phyloP scores from a whole-genome alignment of 2,888 invertebrate genomes.

The Leptopterna dolabrata region DNA sequence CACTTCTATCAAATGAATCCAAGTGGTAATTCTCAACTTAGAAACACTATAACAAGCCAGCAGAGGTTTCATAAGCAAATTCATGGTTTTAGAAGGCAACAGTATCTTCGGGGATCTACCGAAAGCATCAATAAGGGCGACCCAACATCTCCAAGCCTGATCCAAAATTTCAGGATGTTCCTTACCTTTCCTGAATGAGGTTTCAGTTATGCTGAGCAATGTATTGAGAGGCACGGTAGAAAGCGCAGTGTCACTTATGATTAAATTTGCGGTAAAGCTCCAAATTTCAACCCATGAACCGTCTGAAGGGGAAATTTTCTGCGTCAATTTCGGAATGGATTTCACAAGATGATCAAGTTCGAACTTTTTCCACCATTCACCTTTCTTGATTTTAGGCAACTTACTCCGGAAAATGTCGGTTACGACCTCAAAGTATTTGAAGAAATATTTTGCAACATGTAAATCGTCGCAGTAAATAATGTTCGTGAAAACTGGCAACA shows the following conservation, averaged over 20 bases:
- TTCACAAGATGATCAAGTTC: conserved; percentile 6
- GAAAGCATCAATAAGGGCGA: conserved; percentile 8
- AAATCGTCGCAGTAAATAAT: neutral
- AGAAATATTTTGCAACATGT: neutral
- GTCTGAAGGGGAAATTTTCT: neutral
- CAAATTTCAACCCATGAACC: conserved; percentile 51
- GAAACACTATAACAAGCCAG: neutral
- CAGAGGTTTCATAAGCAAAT: conserved; percentile 28
- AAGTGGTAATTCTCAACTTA: neutral
- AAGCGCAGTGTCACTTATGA: conserved; percentile 31
- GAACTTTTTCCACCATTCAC: conserved; percentile 5
- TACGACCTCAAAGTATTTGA: conserved; percentile 15
- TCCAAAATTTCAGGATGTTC: conserved; percentile 5
- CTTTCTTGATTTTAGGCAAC: conserved; percentile 25
- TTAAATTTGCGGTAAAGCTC: conserved; percentile 50
- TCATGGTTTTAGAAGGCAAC: neutral
- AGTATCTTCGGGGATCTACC: conserved; percentile 5
- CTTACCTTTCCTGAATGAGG: conserved; percentile 28
- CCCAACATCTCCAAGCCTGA: conserved; percentile 42
- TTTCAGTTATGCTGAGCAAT: conserved; percentile 17
- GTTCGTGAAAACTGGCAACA: conserved; percentile 7
- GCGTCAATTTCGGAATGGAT: neutral
- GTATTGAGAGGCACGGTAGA: conserved; percentile 10
- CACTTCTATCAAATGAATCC: conserved; percentile 22
- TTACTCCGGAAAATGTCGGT: conserved; percentile 18